Base-by-base conservation (phyloP, 1,140 invertebrate genomes). In the Drosophila micromelanica region DNA sequence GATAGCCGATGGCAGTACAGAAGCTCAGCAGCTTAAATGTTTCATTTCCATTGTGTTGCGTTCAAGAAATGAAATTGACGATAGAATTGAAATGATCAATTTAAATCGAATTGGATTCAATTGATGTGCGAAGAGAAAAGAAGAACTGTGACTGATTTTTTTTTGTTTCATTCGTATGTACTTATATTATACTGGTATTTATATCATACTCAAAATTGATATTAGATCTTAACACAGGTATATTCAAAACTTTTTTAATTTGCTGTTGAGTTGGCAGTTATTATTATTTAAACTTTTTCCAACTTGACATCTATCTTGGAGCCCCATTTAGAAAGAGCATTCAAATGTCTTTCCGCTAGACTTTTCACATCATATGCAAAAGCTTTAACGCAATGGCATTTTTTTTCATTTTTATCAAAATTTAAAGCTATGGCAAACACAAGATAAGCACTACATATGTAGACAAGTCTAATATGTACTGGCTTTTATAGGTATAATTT, bases 381-480 rank as follows among this genome's bases (percentile, higher is more conserved):
- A 63, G 57, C 51, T 51, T 65, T 17, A 43, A 37, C 48, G 48
- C 82, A 73, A 40, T 48, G 52, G 52, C 32, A 65, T 78, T 89
- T 35, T 9, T 35, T 35, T 35, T 87, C 89, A 87, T 35, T 35
- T 35, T 87, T 87, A 87, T 87, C 82, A 82, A 68, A 62, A 63
- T 76, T 62, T 69, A 75, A 79, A 79, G 51, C 76, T 46, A 82
- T 52, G 51, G 57, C 68, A 89, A 89, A 89, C 72, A 89, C 9
- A 7, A 81, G 82, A 87, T 87, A 87, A 89, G 82, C 12, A n/a
- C 27, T 67, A 67, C 71, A 77, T 32, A 17, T 73, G 78, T 71
- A 61, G 63, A 67, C 67, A 61, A 23, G 27, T 62, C 46, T 45
- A 40, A 51, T 68, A 5, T 52, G 11, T 46, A 20, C 15, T 13